Evolutionary conservation across 2,888 invertebrate genomes (phyloP).

Genomic region (Drosophila atroscutellata): DNA sequence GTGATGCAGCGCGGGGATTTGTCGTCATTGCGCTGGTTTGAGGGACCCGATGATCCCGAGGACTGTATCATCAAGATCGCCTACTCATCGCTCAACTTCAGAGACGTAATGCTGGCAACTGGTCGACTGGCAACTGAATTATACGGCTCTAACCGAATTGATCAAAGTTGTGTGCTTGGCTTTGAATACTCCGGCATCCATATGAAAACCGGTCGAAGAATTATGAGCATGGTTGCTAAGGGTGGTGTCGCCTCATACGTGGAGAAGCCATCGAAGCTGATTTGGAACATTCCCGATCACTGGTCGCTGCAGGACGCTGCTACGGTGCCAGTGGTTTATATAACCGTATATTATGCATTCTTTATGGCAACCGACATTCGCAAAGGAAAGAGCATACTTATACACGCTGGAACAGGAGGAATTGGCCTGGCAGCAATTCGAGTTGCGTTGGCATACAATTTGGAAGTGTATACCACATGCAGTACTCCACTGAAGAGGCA

Average conservation of each 20-base stretch:
- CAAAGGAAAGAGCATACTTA: conserved; percentile 85
- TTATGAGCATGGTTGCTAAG: conserved; percentile 88
- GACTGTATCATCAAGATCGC: conserved; percentile 86
- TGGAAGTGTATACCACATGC: conserved; percentile 90
- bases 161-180: conserved; percentile 89
- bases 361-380: conserved; percentile 81
- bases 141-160: conserved; percentile 88
- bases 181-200: conserved; percentile 89
- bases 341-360: conserved; percentile 87
- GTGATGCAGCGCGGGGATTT: conserved; percentile 93
- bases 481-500: conserved; percentile 88
- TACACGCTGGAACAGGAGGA: conserved; percentile 89
- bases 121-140: conserved; percentile 95
- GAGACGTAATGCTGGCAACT: conserved; percentile 97
- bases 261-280: conserved; percentile 67
- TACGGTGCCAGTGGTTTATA: conserved; percentile 92
- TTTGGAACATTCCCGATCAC: conserved; percentile 89
- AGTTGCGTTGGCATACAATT: conserved; percentile 88
- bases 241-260: conserved; percentile 86
- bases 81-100: conserved; percentile 95
- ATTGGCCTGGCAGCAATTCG: conserved; percentile 92
- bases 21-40: conserved; percentile 93
- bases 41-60: conserved; percentile 87
- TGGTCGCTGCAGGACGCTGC: conserved; percentile 92
- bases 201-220: conserved; percentile 86